phyloP scores from a whole-genome alignment of 2,888 invertebrate species.

The Mesochorus sp. region DNA sequence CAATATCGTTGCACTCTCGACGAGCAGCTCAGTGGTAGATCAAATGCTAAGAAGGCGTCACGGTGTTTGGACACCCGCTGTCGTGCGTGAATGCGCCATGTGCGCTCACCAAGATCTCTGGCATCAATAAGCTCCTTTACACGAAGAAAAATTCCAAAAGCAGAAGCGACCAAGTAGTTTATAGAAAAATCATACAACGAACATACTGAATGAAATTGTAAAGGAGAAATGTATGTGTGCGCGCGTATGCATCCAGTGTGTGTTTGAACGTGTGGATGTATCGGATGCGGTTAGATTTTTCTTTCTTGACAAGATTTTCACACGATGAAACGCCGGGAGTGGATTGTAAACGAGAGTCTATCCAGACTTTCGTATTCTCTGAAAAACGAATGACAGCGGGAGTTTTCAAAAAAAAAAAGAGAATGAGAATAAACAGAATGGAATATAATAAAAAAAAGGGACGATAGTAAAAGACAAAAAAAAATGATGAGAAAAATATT shows the following conservation, averaged over 20 bases:
- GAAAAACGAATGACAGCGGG: slow-evolving; percentile 24
- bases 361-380: slow-evolving; percentile 47
- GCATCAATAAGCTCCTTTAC: slow-evolving; percentile 65
- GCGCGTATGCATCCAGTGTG: not conserved
- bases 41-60: slow-evolving; percentile 29
- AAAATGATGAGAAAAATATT: slow-evolving; percentile 35
- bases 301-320: slow-evolving; percentile 61
- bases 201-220: slow-evolving; percentile 61
- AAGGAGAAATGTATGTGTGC: slow-evolving; percentile 44
- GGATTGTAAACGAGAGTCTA: slow-evolving; percentile 44
- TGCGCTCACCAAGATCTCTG: slow-evolving; percentile 19
- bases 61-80: slow-evolving; percentile 68
- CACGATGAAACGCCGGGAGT: slow-evolving; percentile 49
- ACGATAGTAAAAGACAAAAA: slow-evolving; percentile 46
- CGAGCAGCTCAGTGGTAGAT: slow-evolving; percentile 15
- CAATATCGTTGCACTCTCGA: slow-evolving; percentile 45
- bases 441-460: slow-evolving; percentile 56
- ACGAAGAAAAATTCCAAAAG: slow-evolving; percentile 42
- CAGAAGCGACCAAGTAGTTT: slow-evolving; percentile 34
- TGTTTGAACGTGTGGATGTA: slow-evolving; percentile 12
- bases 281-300: slow-evolving; percentile 57
- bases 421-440: slow-evolving; percentile 53
- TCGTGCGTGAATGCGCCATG: slow-evolving; percentile 59
- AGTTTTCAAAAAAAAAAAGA: slow-evolving; percentile 24
- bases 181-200: slow-evolving; percentile 28